Evolutionary conservation across 2,888 invertebrate species (phyloP), one percentile per base, ranked within the genome.

Genomic region (Xanthia icteritia): DNA sequence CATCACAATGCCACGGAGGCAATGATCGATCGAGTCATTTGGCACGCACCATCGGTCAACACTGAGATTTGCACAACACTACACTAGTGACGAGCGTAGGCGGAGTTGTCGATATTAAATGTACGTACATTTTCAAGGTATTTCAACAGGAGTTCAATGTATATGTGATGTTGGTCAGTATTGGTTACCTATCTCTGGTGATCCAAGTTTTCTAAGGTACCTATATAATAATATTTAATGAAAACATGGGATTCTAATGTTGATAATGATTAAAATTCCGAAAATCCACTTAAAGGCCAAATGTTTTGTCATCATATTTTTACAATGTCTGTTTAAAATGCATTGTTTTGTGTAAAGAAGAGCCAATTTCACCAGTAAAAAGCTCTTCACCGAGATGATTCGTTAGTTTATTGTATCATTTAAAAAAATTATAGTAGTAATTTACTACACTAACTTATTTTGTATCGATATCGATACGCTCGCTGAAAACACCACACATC

Each of bases 1-100:
- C 36, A 85, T 90, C 90, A 93, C 92, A 90, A 92, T 90, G 88
- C 87, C 76, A 76, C 84, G 85, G 80, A 85, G 81, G 90, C 89
- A 89, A 92, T 96, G 95, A 96, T 96, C 91, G 96, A 96, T 96
- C 92, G 92, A 90, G 82, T 92, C 92, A 94, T 96, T 96, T 92
- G 92, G 90, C 93, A 96, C 94, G 96, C 96, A 92, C 91, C 93
- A 94, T 94, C 94, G 95, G 96, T 95, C 95, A 95, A 92, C 91
- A 88, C 78, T 84, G 91, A 92, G 94, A 93, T 95, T 95, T 94
- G 95, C 94, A 93, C 94, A 94, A 94, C 91, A 90, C 90, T 89
- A 77, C 42, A 61, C 56, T 87, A 91, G 93, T 86, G 91, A 82
- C 88, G 90, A 31, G 70, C 69, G 63, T 70, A 39, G 73, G 83